Base-by-base conservation (phyloP, 2,113 vertebrate genomes). In the Hemibagrus wyckioides region DNA sequence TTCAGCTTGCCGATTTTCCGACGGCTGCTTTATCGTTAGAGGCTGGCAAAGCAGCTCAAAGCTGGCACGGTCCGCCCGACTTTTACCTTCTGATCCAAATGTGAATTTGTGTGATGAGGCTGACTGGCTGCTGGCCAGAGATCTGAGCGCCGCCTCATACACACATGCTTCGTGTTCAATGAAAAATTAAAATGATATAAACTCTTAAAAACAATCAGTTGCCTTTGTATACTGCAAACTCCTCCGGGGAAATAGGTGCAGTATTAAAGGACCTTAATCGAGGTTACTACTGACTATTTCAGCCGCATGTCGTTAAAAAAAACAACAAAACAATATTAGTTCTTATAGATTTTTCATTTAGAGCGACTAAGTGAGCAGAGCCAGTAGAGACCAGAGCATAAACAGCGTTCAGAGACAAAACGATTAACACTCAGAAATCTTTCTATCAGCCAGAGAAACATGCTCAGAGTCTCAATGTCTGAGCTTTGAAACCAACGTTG, bases 1-100 rank as follows among this genome's bases (percentile, higher is more conserved):
- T 86, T 82, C 79, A 86, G 50, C 11, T 17, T 73, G 85, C 44
- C 13, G 57, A 65, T 54, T 67, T 56, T 30, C 54, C 41, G 10
- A 52, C 86, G 23, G 63, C 28, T 4, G 39, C 67, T 36, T 82
- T 75, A 44, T 61, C 80, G 30, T 73, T 69, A 59, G 33, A 75
- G 36, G n/a, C 80, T 63, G 86, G 54, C 28, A 44, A 56, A 86
- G 85, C 79, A 30, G 14, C 79, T 54, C 30, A 41, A 25, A 8
- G 17, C 80, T 61, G 54, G 65, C 41, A 44, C 52, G 48, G 25
- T 57, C 54, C 36, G 63, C 39, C 50, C 3, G 23, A 48, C 80
- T 82, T 75, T 82, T 75, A 59, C 80, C 71, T 82, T 21, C 50
- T 59, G 52, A 71, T 69, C 75, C 80, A 82, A 73, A 82, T 82